A percentile compares a stretch with the other conserved stretches of the same genome.
These are phyloP conservation scores for Brachionus calyciflorus DNA, from an alignment of 1,140 invertebrate species.

Conservation along the genomic window DNA sequence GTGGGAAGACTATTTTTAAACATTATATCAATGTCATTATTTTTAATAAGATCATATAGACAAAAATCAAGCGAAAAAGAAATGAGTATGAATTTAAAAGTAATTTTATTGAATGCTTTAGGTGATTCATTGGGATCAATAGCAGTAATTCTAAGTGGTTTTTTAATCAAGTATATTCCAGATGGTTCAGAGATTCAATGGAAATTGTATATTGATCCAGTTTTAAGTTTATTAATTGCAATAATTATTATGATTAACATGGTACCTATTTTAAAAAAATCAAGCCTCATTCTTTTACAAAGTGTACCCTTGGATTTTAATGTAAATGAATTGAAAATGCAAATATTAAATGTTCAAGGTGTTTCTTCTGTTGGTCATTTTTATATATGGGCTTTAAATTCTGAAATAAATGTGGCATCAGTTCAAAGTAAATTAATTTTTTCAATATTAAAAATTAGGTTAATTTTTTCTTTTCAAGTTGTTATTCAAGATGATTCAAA, in stretches of 20 bases:
- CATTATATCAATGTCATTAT: conserved; percentile 57
- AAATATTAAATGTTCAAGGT: conserved; percentile 56
- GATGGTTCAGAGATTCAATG: conserved; percentile 69
- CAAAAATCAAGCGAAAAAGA: not conserved
- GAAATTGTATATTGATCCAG: conserved; percentile 47
- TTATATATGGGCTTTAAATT: conserved; percentile 62
- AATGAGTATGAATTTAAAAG: not conserved
- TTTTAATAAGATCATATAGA: not conserved
- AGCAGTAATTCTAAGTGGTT: conserved; percentile 83
- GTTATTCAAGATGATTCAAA: too few relatives aligned
- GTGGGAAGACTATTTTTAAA: not conserved
- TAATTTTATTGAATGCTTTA: conserved; percentile 91
- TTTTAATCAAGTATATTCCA: conserved; percentile 81
- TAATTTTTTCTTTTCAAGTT: too few relatives aligned
- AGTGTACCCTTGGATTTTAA: conserved; percentile 64
- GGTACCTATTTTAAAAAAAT: conserved; percentile 63
- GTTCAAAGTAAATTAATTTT: too few relatives aligned
- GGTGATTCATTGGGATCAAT: conserved; percentile 91
- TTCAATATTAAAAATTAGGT: too few relatives aligned
- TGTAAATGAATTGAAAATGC: conserved; percentile 60
- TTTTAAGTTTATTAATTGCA: conserved; percentile 63
- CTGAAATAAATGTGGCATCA: too few relatives aligned
- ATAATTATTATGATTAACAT: conserved; percentile 63
- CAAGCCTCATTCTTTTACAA: conserved; percentile 64
- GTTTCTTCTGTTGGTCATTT: conserved; percentile 64